Evolutionary conservation across 2,113 vertebrate genomes (phyloP).

Genomic region (Microcebus murinus): DNA sequence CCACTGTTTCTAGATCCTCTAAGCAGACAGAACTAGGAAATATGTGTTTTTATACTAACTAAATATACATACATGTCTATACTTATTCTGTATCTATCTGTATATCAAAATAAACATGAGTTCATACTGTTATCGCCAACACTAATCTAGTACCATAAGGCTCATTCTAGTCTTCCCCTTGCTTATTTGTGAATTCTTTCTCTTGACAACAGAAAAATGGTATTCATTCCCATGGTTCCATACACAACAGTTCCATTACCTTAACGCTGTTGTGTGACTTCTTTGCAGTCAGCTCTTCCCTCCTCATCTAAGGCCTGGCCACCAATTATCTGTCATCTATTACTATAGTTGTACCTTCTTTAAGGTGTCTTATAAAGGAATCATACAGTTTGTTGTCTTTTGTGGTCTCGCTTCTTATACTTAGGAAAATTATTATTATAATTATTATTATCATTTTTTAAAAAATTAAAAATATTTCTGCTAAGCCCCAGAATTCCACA

Average conservation of each 20-base stretch:
- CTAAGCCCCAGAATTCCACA: background rate
- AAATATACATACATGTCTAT: background rate
- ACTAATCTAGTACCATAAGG: background rate
- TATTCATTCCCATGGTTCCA: background rate
- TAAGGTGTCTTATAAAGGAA: background rate
- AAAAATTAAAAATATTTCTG: background rate
- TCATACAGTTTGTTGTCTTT: background rate
- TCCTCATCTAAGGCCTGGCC: background rate
- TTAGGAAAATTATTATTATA: background rate
- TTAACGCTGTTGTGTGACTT: background rate
- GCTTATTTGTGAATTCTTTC: background rate
- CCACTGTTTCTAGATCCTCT: background rate
- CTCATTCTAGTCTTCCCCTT: background rate
- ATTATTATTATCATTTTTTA: background rate
- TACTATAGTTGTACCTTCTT: background rate
- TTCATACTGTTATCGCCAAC: background rate
- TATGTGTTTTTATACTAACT: too few species aligned
- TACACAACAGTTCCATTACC: background rate
- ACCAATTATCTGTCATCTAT: background rate
- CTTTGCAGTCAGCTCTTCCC: background rate
- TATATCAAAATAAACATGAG: background rate
- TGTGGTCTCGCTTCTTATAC: background rate
- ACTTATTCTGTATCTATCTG: background rate
- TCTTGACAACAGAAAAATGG: background rate
- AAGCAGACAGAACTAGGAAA: background rate